Base-by-base conservation (phyloP, 2,888 invertebrate genomes). In the Xestia c-nigrum region DNA sequence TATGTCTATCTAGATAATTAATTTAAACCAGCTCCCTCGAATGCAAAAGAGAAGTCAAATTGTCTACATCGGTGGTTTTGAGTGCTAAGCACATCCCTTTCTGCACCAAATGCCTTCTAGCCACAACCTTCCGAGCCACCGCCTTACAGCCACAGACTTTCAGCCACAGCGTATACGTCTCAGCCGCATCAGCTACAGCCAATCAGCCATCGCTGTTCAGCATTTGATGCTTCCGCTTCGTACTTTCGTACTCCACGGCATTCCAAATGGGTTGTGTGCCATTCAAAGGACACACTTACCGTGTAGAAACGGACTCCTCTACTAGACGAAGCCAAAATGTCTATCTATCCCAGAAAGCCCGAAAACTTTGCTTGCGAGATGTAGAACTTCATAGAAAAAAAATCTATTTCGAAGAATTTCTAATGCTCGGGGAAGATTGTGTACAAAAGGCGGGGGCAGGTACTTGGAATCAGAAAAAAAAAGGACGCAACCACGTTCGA, bases 291-390 rank as follows among this genome's bases (percentile, higher is more conserved):
- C 91, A 89, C 93, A 93, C 85, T 95, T 89, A 85, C 96, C 91
- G 94, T 92, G 95, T 95, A 96, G 96, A 95, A 93, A 94, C 94
- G 96, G 96, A 96, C 96, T 93, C 91, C 95, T 84, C 87, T 4
- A 43, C 68, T 47, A 9, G 14, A 1, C 21, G 0, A 0, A 16
- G 16, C 16, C 68, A 73, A 72, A 88, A 87, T 78, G 43, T 83
- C 21, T 74, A 65, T 84, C 88, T 88, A 89, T 92, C 73, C 76
- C 43, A 84, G 84, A 82, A 72, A 24, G 43, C 7, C 55, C 71
- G 63, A 91, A 94, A 94, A 95, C 87, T 89, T 90, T 83, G 73
- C 78, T 88, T 93, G 79, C 90, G 95, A 86, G 95, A 90, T 95
- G 76, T 88, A 95, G 94, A 80, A 90, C 85, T 73, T 86, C 88